These are phyloP conservation scores for Myiotriccus ornatus DNA, from an alignment of 2,797 vertebrate species.

Conservation along the genomic window DNA sequence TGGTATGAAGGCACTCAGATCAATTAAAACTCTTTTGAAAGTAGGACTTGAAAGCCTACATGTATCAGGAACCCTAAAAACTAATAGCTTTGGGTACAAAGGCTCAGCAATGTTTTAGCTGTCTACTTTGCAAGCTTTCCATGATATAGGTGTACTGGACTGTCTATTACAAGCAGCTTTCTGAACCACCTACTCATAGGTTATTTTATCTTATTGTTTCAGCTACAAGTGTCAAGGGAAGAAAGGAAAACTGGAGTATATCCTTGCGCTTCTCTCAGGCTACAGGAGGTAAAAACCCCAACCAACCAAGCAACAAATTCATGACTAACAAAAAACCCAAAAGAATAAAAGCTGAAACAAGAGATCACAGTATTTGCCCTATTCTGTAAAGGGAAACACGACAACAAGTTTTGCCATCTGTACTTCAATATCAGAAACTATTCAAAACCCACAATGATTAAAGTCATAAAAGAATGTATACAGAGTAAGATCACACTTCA, in stretches of 20 bases:
- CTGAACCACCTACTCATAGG: not conserved
- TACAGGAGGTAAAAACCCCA: not conserved
- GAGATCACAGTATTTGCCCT: not conserved
- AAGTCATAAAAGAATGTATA: not conserved
- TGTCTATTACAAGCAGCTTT: not conserved
- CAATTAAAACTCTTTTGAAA: not conserved
- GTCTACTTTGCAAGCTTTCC: not conserved
- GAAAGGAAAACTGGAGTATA: not conserved
- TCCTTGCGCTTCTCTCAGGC: not conserved
- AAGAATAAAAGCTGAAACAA: not conserved
- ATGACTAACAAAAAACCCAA: not conserved
- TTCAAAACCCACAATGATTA: not conserved
- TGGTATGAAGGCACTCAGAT: not conserved
- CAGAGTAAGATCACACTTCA: not conserved
- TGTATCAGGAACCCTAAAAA: not conserved
- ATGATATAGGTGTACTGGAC: not conserved
- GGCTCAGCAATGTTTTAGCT: not conserved
- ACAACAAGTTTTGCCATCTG: not conserved
- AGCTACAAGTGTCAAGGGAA: not conserved
- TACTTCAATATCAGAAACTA: not conserved
- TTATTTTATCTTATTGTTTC: not conserved
- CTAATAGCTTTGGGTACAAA: not conserved
- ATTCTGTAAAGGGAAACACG: not conserved
- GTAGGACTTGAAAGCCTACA: not conserved
- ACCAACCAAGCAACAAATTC: not conserved